Base-by-base conservation (phyloP, 2,113 vertebrate genomes). In the Poicephalus meyeri region DNA sequence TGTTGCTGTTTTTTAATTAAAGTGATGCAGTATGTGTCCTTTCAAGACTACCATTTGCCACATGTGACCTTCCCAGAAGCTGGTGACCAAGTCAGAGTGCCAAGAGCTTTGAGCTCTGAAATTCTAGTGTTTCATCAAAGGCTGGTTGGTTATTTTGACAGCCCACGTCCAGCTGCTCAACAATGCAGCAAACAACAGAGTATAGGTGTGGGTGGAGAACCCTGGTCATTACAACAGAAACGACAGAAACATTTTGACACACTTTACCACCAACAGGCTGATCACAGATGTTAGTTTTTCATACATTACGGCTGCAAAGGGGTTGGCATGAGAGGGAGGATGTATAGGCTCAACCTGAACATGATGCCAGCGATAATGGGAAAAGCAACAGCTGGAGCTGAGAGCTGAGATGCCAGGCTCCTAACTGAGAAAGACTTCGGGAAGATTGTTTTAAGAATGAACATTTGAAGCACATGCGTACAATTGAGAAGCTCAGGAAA, bases 281-380 rank as follows among this genome's bases (percentile, higher is more conserved):
- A 39, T 15, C 35, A 64, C 39, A 83, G 44, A 73, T 31, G 10
- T 31, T 33, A 35, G 31, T 73, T 72, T 65, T 37, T 24, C 49
- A n/a, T 4, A 29, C 2, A 9, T 11, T 23, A 2, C 3, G 9
- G 28, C n/a, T 61, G 24, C n/a, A 66, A 46, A 76, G 24, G 3
- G 21, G 14, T 88, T 64, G 33, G 33, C 19, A 24, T 3, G 13
- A 68, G 25, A 46, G 5, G 7, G 5, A 50, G 16, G n/a, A 89
- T 44, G 44, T 23, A 74, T 20, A 68, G 9, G 46, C 15, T 80
- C 29, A 64, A 55, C 13, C 56, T 24, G n/a, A 80, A 37, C 12
- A 21, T 0, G 0, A 3, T 24, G 20, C 6, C 29, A 29, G 10
- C 8, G 13, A 47, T 21, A 72, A 41, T 1, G 6, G 28, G 9